Conservation (phyloP, 2,888 invertebrate species). For the Apeira syringaria region DNA sequence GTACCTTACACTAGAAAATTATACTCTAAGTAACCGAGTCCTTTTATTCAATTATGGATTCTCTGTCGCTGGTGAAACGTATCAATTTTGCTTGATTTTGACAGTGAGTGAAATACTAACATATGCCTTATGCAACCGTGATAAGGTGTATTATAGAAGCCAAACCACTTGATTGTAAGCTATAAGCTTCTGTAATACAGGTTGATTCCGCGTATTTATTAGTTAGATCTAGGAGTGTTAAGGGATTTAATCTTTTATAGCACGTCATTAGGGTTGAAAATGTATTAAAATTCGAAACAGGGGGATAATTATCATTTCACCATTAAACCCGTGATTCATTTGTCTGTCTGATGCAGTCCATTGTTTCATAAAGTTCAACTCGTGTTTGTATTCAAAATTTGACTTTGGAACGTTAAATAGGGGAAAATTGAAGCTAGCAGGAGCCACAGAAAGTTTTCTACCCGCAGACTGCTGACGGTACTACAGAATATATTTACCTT, state of each 20-base stretch:
- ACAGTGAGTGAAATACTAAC: too few species aligned
- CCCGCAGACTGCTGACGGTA: background rate
- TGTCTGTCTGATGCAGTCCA: constrained; percentile 27
- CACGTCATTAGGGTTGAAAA: constrained; percentile 1
- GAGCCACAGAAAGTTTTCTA: background rate
- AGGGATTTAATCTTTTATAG: constrained; percentile 1
- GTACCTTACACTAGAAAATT: constrained; percentile 17
- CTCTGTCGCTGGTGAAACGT: background rate
- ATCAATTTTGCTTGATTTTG: too few species aligned
- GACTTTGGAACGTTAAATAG: constrained; percentile 3
- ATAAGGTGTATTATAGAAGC: too few species aligned
- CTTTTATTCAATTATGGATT: constrained; percentile 6
- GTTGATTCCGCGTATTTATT: constrained; percentile 1
- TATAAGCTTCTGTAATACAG: constrained; percentile 5
- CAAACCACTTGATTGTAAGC: constrained; percentile 1
- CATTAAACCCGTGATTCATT: constrained; percentile 29
- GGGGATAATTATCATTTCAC: constrained; percentile 23
- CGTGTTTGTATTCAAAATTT: constrained; percentile 16
- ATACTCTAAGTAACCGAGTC: too few species aligned
- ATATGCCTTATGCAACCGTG: constrained; percentile 3
- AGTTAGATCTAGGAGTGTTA: background rate
- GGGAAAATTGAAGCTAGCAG: background rate
- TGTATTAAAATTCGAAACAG: background rate
- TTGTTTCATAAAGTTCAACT: constrained; percentile 21
- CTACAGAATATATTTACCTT: too few species aligned